These are phyloP conservation scores for Elegia similella DNA, from an alignment of 2,888 invertebrate genomes.

Conservation along the genomic window DNA sequence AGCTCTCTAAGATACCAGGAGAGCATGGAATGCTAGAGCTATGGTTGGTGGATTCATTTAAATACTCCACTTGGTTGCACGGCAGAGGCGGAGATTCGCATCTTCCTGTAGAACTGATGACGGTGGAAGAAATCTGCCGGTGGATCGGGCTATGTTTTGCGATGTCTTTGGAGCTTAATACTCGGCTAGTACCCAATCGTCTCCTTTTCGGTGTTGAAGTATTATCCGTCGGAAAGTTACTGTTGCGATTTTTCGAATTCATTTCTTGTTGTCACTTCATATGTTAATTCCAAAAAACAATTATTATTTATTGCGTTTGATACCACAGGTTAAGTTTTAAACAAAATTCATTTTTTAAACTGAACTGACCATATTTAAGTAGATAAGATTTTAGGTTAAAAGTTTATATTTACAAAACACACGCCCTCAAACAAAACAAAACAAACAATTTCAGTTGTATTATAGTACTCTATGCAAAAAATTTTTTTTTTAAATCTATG, in stretches of 20 bases:
- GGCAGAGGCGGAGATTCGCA: constrained; percentile 67
- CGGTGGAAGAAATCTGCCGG: constrained; percentile 28
- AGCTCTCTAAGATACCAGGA: constrained; percentile 45
- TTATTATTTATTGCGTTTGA: no score
- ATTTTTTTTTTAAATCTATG: no score
- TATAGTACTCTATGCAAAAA: no score
- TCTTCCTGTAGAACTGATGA: constrained; percentile 29
- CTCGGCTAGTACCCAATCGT: constrained; percentile 51
- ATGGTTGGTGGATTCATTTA: constrained; percentile 53
- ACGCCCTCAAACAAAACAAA: no score
- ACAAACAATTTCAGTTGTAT: no score
- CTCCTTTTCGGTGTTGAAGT: constrained; percentile 66
- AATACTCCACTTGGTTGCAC: constrained; percentile 70
- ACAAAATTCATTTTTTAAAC: no score
- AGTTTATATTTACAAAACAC: no score
- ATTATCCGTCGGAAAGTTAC: constrained; percentile 25
- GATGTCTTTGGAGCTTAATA: constrained; percentile 33
- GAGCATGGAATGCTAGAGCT: constrained; percentile 54
- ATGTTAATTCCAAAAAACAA: no score
- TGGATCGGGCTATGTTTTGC: constrained; percentile 40
- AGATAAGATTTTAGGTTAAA: no score
- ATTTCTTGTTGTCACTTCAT: no score
- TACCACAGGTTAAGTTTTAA: no score
- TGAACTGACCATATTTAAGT: no score
- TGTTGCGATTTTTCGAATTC: constrained; percentile 31